Base-by-base conservation (phyloP, 2,797 vertebrate species). In the Acanthiza pusilla region DNA sequence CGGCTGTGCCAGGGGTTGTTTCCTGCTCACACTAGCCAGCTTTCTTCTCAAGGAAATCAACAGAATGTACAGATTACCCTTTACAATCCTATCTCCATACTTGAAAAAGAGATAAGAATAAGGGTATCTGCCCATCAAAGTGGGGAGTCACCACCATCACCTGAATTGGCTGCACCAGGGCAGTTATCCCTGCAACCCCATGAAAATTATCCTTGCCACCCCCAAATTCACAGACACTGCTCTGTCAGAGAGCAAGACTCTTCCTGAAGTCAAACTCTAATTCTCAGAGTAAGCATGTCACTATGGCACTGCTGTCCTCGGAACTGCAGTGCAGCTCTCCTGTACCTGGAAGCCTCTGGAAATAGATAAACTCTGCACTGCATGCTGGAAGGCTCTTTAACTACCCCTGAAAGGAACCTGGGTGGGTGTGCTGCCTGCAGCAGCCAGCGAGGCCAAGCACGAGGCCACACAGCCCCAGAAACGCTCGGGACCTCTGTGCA, bases 401-500 rank as follows among this genome's bases (percentile, higher is more conserved):
- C 48, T 30, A 57, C 7, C 36, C 42, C 51, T n/a, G 48, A 38
- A 53, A 58, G 72, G 40, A 83, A 19, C 3, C 21, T 45, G 15
- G 57, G 38, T 5, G 67, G 63, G 16, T 8, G 34, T 10, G 67
- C 57, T 45, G 72, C 18, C 65, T 7, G 30, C 26, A 25, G 57
- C 67, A 36, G 10, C 72, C 82, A 21, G 11, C 0, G 0, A 16
- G 50, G 22, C 47, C 1, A 13, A 42, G 38, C 75, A 45, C 3
- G 2, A 1, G 22, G 68, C 36, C 67, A 51, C 42, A 7, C 2
- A 32, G 1, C 8, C 36, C 14, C 2, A 1, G 48, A 27, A 68
- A 29, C 0, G 3, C 38, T 25, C 2, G 0, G 34, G 48, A 48
- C 57, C 26, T 9, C 15, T 0, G 2, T 0, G 2, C 1, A n/a